These are phyloP conservation scores for Aphelenchoides fujianensis DNA, from an alignment of 1,140 invertebrate species.

Conservation along the genomic window DNA sequence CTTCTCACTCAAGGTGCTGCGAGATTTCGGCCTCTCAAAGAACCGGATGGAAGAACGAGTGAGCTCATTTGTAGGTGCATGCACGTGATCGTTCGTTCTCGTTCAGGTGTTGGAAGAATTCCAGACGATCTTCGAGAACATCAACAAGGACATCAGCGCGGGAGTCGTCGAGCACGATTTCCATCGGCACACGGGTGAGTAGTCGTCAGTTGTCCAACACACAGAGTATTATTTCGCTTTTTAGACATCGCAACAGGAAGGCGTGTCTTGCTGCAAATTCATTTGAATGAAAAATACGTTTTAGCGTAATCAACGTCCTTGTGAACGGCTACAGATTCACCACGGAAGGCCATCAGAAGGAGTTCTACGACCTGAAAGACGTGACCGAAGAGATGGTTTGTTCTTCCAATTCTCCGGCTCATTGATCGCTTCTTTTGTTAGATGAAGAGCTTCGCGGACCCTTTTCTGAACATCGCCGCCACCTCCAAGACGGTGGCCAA, in stretches of 20 bases:
- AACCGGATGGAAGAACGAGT: too few relatives aligned
- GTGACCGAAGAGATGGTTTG: not conserved
- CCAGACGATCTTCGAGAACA: not conserved
- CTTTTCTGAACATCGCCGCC: not conserved
- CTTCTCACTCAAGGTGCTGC: too few relatives aligned
- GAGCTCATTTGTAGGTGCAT: too few relatives aligned
- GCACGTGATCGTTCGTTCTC: too few relatives aligned
- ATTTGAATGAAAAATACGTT: not conserved
- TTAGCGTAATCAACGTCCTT: not conserved
- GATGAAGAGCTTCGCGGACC: not conserved
- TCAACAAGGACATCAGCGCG: conserved; percentile 13
- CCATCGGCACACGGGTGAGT: not conserved
- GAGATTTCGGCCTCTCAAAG: too few relatives aligned
- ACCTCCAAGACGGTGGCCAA: not conserved
- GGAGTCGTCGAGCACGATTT: conserved; percentile 3
- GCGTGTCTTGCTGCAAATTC: not conserved
- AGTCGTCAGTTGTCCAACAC: not conserved
- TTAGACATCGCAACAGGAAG: conserved; percentile 29
- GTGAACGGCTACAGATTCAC: not conserved
- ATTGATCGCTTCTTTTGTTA: too few relatives aligned
- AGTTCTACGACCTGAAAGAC: not conserved
- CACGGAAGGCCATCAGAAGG: not conserved
- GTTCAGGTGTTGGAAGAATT: conserved; percentile 29
- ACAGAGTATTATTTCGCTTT: not conserved
- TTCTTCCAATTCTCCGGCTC: too few relatives aligned